phyloP scores from a whole-genome alignment of 2,113 vertebrate genomes.

The Phycodurus eques region DNA sequence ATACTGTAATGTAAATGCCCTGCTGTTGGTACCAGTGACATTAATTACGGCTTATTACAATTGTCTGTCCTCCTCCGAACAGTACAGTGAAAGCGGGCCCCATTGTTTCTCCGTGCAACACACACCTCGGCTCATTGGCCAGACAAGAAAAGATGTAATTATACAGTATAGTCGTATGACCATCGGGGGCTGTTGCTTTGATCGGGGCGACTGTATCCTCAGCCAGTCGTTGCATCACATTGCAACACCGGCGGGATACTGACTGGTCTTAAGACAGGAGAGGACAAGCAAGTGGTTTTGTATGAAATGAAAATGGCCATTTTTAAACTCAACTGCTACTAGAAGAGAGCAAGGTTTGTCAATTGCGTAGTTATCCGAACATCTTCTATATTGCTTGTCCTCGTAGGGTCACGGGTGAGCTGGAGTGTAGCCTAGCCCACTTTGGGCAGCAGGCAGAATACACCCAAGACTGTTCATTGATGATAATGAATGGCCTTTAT shows the following conservation, averaged over 20 bases:
- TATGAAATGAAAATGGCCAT: constrained; percentile 18
- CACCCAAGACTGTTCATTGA: too few species aligned
- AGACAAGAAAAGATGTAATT: constrained; percentile 60
- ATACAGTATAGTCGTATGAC: constrained; percentile 43
- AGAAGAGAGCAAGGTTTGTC: neutral
- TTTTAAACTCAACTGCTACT: constrained; percentile 8
- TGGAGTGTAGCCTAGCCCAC: too few species aligned
- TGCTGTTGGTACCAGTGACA: constrained; percentile 53
- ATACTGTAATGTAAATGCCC: constrained; percentile 56
- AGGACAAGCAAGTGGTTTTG: constrained; percentile 15
- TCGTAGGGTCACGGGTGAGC: too few species aligned
- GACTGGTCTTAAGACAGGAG: constrained; percentile 5
- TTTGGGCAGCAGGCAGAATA: too few species aligned
- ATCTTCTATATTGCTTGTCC: too few species aligned
- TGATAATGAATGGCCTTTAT: too few species aligned
- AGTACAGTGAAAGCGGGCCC: constrained; percentile 48
- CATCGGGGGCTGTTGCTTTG: constrained; percentile 37
- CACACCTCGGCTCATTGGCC: constrained; percentile 57
- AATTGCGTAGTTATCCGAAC: too few species aligned
- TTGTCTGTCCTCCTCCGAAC: constrained; percentile 60
- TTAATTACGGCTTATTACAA: constrained; percentile 69
- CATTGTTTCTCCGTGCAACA: constrained; percentile 52
- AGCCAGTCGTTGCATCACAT: constrained; percentile 26
- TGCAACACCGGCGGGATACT: constrained; percentile 9
- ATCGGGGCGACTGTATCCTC: constrained; percentile 14